Base-by-base conservation (phyloP, 2,113 vertebrate genomes). In the Clarias macrocephalus region DNA sequence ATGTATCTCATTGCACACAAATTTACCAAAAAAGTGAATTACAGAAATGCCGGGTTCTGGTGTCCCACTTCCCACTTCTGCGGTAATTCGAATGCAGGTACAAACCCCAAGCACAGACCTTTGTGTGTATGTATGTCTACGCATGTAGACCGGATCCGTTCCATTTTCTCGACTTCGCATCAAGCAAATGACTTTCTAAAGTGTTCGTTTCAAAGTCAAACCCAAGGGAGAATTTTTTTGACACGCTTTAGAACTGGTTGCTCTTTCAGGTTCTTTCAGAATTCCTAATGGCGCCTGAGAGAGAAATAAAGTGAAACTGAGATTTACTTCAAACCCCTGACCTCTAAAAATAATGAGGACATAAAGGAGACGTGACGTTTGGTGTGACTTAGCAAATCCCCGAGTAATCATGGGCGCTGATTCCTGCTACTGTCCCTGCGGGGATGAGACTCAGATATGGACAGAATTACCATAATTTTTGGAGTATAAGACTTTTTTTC, bases 341-440 rank as follows among this genome's bases (percentile, higher is more conserved):
- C 72, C 85, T 89, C 56, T 80, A 86, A 86, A 88, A 80, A 28
- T 72, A 52, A 82, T 37, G 65, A 42, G 70, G 79, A 88, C 30
- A 28, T 63, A n/a, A 80, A 33, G 77, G 77, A 76, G 23, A 54
- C 18, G 25, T 68, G 33, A 52, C 25, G 9, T 56, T 62, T 19
- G 33, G 21, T 23, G 11, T 42, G 42, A 23, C 19, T 48, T 48
- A 25, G 73, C n/a, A 83, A 68, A 84, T 84, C 82, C 82, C 28
- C 7, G 23, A 59, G 57, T 84, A 84, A 75, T 73, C 23, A 3
- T 16, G 25, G 0, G 6, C 1, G 6, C 10, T 18, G 48, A 56
- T 56, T 6, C 52, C 23, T 16, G 25, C 25, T 56, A 1, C 48
- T 18, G 75, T 16, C 52, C 42, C 42, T n/a, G 42, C 23, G 0